These are phyloP conservation scores for Molossus alvarezi DNA, from an alignment of 2,797 vertebrate genomes.

Conservation along the genomic window DNA sequence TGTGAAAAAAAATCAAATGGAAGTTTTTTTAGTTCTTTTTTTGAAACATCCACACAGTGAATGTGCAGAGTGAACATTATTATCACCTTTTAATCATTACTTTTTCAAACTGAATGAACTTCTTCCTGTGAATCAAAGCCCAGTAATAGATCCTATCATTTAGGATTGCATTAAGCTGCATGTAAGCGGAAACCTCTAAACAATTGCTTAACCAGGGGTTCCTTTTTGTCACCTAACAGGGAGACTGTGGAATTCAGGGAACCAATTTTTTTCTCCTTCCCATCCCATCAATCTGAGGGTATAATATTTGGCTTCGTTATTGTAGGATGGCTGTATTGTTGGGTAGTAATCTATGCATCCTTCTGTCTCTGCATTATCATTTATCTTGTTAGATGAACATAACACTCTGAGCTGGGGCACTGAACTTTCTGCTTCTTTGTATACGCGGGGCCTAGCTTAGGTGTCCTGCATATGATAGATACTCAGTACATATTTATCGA, in stretches of 20 bases:
- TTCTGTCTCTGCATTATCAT: neutral
- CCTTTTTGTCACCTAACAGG: neutral
- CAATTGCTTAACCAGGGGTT: neutral
- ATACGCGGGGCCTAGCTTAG: neutral
- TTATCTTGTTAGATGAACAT: slow-evolving; percentile 12
- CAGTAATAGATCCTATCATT: neutral
- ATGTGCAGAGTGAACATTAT: neutral
- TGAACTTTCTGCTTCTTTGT: neutral
- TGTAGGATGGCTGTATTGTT: neutral
- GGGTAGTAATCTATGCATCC: neutral
- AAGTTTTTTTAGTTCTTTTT: slow-evolving; percentile 45
- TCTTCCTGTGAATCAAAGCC: neutral
- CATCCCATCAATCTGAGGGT: neutral
- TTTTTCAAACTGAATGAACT: slow-evolving; percentile 31
- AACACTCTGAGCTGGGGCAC: neutral
- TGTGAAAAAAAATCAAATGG: neutral
- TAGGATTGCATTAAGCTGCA: slow-evolving; percentile 38
- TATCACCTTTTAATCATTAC: neutral
- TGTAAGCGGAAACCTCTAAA: slow-evolving; percentile 5
- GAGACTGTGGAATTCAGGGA: neutral
- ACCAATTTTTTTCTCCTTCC: neutral
- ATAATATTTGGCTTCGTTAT: neutral
- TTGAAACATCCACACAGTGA: neutral
- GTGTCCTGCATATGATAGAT: neutral
- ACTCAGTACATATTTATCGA: neutral